Conservation (phyloP, 2,888 invertebrate genomes). For the Troides oblongomaculatus region DNA sequence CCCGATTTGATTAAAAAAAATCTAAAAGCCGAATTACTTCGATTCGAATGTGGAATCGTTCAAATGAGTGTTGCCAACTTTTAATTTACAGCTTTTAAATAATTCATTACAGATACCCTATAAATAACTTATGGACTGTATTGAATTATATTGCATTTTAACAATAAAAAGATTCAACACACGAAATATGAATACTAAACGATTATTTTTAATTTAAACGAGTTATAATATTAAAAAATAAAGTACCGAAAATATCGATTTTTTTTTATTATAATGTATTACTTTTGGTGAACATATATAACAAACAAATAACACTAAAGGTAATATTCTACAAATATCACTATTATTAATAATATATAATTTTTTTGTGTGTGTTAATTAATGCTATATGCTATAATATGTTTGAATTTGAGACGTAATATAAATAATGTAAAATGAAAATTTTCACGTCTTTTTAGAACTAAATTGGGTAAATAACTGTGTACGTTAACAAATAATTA, state of each 20-base stretch:
- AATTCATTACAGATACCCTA: neutral
- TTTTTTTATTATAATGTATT: neutral
- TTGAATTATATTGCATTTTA: neutral
- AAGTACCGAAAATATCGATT: neutral
- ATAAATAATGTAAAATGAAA: neutral
- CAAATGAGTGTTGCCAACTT: constrained; percentile 41
- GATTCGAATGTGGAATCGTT: constrained; percentile 38
- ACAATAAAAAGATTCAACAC: neutral
- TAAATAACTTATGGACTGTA: neutral
- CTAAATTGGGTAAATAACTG: constrained; percentile 60
- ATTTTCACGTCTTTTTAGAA: neutral
- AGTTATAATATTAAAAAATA: neutral
- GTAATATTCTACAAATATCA: neutral
- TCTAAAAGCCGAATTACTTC: constrained; percentile 23
- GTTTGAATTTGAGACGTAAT: neutral
- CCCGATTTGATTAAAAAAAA: too few species aligned
- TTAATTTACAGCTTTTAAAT: neutral
- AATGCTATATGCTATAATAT: neutral
- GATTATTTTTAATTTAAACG: neutral
- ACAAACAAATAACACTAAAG: neutral
- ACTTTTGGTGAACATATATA: neutral
- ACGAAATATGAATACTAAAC: too few species aligned
- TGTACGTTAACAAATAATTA: constrained; percentile 48
- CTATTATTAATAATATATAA: neutral
- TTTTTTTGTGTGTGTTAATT: neutral